Evolutionary conservation across 2,113 vertebrate genomes (phyloP), one percentile per base, ranked within the genome.

Genomic region (Abramis brama): DNA sequence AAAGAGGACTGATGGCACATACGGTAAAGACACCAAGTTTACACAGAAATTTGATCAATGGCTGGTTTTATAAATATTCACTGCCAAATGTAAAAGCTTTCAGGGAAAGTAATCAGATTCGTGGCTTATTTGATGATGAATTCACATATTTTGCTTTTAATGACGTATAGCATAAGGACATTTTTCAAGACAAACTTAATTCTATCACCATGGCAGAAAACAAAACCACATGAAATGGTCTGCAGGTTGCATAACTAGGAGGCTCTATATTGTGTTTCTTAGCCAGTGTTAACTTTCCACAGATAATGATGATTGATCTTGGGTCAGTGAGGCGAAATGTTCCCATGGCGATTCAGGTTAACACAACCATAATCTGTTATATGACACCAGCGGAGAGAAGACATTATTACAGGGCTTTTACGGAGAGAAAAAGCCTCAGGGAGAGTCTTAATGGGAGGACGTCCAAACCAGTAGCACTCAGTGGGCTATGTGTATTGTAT

Each of bases 301-400:
- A 23, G 25, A 62, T 30, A 81, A 81, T 71, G 66, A 62, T 45
- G 57, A 74, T 19, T 62, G 66, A 27, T 73, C 68, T 68, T 79
- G 45, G 84, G 47, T 52, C 74, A 52, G 74, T 11, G 59, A 79
- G 45, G 59, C 36, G n/a, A 85, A 79, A 36, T 7, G 57, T 73
- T 73, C 12, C 85, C 68, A 81, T 71, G 76, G 77, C n/a, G 36
- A 71, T 80, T 33, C 36, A n/a, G n/a, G 59, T 59, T 55, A 86
- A 50, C 85, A 10, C 64, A 73, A 33, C 36, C 77, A 79, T 86
- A 86, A 86, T 86, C 77, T 81, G 52, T 62, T 57, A 64, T 33
- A 55, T 73, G 85, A 81, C 80, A 82, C 64, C 64, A 52, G 45
- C 13, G 17, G 68, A 50, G 66, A 55, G 85, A 86, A 80, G 85